Percentiles rank a stretch among this genome's conserved stretches.
Evolutionary conservation across 2,888 invertebrate species (phyloP).

Genomic region (Crocallis elinguaria): DNA sequence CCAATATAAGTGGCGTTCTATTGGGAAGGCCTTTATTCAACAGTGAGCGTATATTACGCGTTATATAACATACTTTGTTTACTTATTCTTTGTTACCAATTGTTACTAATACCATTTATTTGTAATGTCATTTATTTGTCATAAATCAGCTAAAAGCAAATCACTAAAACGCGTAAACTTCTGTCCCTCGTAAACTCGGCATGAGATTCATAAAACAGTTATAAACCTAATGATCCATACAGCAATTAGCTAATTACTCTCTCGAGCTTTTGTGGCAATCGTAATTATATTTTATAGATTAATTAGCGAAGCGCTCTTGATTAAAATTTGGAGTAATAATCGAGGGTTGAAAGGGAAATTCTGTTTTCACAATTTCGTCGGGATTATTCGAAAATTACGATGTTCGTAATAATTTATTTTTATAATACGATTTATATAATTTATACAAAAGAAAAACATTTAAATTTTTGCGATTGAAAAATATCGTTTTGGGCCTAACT

Average conservation of each 20-base stretch:
- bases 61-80: too few species aligned
- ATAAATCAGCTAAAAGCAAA: too few species aligned
- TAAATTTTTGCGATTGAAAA: too few species aligned
- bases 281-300: conserved; percentile 8
- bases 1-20: too few species aligned
- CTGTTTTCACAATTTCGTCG: background rate
- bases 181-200: background rate
- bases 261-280: background rate
- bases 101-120: too few species aligned
- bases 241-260: conserved; percentile 3
- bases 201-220: conserved; percentile 1
- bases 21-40: too few species aligned
- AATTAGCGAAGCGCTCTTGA: background rate
- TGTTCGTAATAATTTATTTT: background rate
- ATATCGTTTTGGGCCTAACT: too few species aligned
- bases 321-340: background rate
- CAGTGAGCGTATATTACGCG: too few species aligned
- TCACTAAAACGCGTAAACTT: background rate
- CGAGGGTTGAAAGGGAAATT: background rate
- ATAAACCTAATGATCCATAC: background rate
- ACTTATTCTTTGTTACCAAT: too few species aligned
- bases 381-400: background rate
- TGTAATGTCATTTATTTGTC: too few species aligned
- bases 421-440: too few species aligned
- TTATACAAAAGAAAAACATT: too few species aligned